Base-by-base conservation (phyloP, 2,888 invertebrate species). In the Dasypolia templi region DNA sequence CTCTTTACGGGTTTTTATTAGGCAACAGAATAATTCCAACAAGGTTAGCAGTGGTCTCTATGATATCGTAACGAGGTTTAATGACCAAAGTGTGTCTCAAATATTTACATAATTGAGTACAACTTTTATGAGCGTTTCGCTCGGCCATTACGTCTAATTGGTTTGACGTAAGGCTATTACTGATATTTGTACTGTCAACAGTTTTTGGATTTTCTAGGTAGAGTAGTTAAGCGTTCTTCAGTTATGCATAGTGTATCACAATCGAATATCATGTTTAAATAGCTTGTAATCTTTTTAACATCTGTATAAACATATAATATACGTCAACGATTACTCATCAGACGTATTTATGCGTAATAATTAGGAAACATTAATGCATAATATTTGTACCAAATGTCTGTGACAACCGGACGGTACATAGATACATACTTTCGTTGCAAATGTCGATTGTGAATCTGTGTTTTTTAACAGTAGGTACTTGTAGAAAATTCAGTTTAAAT, bases 281-380 rank as follows among this genome's bases (percentile, higher is more conserved):
- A 92, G 92, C 92, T 88, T 88, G 89, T 90, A 91, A 92, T 91
- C 88, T 89, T 87, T 70, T 83, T 85, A 76, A 79, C 94, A 94
- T 87, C 93, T 95, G 95, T 89, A 78, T 87, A 93, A 94, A 94
- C 89, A 92, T 84, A 87, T 87, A 89, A 55, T 81, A 90, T 91
- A 94, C 95, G 94, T 95, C 94, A 94, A 90, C 85, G 87, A 92
- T 94, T 92, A 93, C 90, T 93, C 93, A 93, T 89, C 88, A 77
- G 66, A 64, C 64, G 71, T 77, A 64, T 71, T 70, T 63, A 84
- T 87, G 88, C 87, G 89, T 89, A 89, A 88, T 88, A 84, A 81
- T 87, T 83, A 81, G 88, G 86, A 88, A 88, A 84, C 85, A 87
- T 84, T 77, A 79, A 84, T 87, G 82, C 83, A 72, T 72, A 61